Evolutionary conservation across 2,113 vertebrate genomes (phyloP).

Genomic region (Cinclus cinclus): DNA sequence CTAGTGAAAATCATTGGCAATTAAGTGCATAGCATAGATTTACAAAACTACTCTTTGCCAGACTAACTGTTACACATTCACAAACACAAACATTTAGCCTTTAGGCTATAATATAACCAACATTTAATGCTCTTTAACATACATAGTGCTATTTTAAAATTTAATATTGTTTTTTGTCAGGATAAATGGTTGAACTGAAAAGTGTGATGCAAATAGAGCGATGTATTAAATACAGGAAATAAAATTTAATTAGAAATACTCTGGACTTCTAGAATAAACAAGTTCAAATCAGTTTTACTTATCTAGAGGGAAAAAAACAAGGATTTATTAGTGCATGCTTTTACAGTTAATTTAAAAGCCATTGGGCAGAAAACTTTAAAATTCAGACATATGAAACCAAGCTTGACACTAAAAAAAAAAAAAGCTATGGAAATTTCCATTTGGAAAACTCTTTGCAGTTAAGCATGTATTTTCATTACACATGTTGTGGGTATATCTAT

Average conservation of each 20-base stretch:
- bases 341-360: not conserved
- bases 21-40: not conserved
- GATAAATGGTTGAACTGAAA: not conserved
- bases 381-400: not conserved
- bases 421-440: not conserved
- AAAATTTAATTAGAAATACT: not conserved
- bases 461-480: not conserved
- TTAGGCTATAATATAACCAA: not conserved
- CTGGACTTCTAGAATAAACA: not conserved
- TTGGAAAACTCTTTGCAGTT: not conserved
- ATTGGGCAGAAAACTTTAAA: not conserved
- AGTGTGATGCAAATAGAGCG: not conserved
- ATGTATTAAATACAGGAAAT: not conserved
- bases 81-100: not conserved
- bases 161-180: not conserved
- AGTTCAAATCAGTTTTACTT: not conserved
- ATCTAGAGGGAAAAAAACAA: not conserved
- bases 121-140: not conserved
- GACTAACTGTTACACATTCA: not conserved
- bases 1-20: not conserved
- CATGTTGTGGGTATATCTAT: not conserved
- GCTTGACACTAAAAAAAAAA: not conserved
- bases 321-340: not conserved
- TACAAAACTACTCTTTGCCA: not conserved
- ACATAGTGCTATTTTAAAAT: not conserved